These are phyloP conservation scores for Dryobotodes eremita DNA, from an alignment of 2,888 invertebrate species.

Conservation along the genomic window DNA sequence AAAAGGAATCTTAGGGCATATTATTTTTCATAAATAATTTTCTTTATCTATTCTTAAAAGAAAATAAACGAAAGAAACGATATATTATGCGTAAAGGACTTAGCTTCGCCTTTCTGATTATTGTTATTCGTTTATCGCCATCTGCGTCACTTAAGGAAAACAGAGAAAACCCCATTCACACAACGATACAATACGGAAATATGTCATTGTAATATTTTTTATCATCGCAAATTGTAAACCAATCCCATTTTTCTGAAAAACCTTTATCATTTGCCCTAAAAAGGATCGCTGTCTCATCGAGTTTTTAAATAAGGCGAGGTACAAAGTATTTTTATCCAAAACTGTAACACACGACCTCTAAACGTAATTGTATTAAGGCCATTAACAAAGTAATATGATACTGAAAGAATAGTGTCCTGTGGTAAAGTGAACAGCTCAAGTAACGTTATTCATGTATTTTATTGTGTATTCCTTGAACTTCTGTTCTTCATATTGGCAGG, in stretches of 20 bases:
- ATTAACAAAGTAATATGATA: constrained; percentile 51
- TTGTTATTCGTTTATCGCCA: neutral
- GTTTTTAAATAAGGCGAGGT: neutral
- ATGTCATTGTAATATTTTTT: neutral
- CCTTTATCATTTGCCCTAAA: neutral
- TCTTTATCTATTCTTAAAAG: neutral
- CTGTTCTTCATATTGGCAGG: neutral
- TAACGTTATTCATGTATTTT: constrained; percentile 30
- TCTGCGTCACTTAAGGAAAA: neutral
- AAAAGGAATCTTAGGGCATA: neutral
- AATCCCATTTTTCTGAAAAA: neutral
- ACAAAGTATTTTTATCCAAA: constrained; percentile 48
- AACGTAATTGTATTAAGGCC: constrained; percentile 58
- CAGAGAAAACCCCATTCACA: neutral
- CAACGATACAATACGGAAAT: constrained; percentile 5
- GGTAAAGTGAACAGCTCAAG: constrained; percentile 43
- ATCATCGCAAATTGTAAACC: neutral
- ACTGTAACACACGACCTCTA: constrained; percentile 53
- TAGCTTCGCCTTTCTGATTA: neutral
- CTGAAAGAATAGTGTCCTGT: constrained; percentile 49
- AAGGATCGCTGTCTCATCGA: constrained; percentile 9
- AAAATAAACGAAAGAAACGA: neutral
- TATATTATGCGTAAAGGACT: neutral
- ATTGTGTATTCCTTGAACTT: constrained; percentile 5
- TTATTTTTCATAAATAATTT: neutral